Conservation (phyloP, 2,888 invertebrate genomes). For the Timema podura region DNA sequence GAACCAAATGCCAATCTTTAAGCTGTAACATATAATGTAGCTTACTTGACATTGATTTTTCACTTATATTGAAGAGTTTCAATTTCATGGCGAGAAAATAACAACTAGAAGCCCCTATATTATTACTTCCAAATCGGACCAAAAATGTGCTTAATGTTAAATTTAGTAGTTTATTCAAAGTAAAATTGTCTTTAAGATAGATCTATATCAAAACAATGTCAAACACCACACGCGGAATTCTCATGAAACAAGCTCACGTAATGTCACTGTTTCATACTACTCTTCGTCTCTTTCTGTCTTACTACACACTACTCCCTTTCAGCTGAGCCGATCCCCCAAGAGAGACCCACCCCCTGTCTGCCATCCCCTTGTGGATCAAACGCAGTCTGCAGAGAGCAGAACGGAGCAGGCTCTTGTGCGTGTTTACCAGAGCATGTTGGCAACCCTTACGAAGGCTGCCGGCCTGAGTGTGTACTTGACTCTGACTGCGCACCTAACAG, state of each 20-base stretch:
- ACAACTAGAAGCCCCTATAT: too few relatives aligned
- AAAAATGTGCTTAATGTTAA: too few relatives aligned
- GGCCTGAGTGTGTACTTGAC: constrained; percentile 54
- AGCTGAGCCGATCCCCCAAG: constrained; percentile 39
- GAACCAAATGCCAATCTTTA: too few relatives aligned
- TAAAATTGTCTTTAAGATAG: too few relatives aligned
- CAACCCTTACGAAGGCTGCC: constrained; percentile 57
- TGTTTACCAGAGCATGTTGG: constrained; percentile 52
- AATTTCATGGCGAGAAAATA: too few relatives aligned
- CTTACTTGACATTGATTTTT: too few relatives aligned
- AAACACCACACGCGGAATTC: too few relatives aligned
- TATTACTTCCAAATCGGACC: too few relatives aligned
- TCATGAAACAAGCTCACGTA: constrained; percentile 5
- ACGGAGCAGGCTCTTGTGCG: constrained; percentile 51
- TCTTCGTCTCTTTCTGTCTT: constrained; percentile 3
- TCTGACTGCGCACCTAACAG: constrained; percentile 54
- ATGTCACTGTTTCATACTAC: constrained; percentile 11
- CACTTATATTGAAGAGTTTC: too few relatives aligned
- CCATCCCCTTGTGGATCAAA: constrained; percentile 52
- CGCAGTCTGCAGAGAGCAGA: constrained; percentile 49
- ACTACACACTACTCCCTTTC: constrained; percentile 21
- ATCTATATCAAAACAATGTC: too few relatives aligned
- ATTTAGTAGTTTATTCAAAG: too few relatives aligned
- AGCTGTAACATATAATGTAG: too few relatives aligned
- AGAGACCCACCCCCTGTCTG: constrained; percentile 53